Evolutionary conservation across 1,140 invertebrate species (phyloP).

Genomic region (Telenomus remus): DNA sequence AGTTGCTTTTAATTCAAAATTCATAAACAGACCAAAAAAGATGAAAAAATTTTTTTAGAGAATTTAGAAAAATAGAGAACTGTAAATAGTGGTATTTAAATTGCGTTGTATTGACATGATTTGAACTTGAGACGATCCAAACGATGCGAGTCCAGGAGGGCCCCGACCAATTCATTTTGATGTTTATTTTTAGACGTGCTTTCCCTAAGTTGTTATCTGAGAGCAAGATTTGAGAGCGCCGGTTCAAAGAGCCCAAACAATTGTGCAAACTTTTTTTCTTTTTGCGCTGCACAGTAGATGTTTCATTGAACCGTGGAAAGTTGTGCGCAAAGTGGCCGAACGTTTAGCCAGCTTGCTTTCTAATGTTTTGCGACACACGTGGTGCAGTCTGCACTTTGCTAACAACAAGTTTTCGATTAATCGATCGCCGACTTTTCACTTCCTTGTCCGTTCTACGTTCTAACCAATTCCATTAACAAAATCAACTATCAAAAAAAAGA

Average conservation of each 20-base stretch:
- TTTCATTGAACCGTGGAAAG: constrained; percentile 35
- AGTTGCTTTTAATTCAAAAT: too few species aligned
- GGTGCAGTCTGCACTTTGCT: constrained; percentile 3
- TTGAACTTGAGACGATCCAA: neutral
- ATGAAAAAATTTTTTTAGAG: too few species aligned
- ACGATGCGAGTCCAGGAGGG: constrained; percentile 46
- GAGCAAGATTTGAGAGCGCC: neutral
- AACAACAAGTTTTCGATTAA: constrained; percentile 23
- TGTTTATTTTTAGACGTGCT: constrained; percentile 66
- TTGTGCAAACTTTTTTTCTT: constrained; percentile 39
- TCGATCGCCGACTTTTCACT: constrained; percentile 8
- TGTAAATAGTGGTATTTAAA: too few species aligned
- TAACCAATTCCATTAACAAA: too few species aligned
- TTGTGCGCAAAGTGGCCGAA: constrained; percentile 4
- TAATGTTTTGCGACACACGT: constrained; percentile 28
- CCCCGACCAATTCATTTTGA: constrained; percentile 49
- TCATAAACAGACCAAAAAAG: too few species aligned
- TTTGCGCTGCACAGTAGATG: neutral
- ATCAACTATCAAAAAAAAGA: too few species aligned
- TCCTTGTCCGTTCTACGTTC: neutral
- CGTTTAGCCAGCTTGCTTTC: constrained; percentile 17
- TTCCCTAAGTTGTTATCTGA: constrained; percentile 61
- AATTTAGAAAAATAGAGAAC: too few species aligned
- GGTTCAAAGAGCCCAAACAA: constrained; percentile 20
- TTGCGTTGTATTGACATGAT: neutral